Evolutionary conservation across 2,888 invertebrate species (phyloP).

Genomic region (Chrysodeixis includens): DNA sequence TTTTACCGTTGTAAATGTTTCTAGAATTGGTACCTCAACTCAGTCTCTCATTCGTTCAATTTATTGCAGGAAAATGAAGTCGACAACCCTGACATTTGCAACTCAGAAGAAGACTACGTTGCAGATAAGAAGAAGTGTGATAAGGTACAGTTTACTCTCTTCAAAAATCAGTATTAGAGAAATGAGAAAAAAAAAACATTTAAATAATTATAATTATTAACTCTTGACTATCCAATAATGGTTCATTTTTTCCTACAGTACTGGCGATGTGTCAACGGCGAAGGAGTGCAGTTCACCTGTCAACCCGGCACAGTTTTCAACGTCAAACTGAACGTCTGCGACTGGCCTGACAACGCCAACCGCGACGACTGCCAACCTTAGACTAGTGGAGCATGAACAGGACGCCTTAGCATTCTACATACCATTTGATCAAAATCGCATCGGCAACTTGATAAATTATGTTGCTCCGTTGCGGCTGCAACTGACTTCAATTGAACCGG

Average conservation of each 20-base stretch:
- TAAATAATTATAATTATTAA: too few relatives aligned
- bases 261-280: conserved; percentile 95
- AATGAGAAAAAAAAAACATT: too few relatives aligned
- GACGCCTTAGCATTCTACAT: conserved; percentile 37
- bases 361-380: conserved; percentile 88
- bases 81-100: conserved; percentile 78
- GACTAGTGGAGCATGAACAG: conserved; percentile 37
- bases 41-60: neutral
- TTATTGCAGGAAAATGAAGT: conserved; percentile 82
- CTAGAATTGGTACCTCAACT: neutral
- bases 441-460: conserved; percentile 45
- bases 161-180: neutral
- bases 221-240: neutral
- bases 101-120: conserved; percentile 76
- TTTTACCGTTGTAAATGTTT: neutral
- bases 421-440: conserved; percentile 50
- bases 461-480: conserved; percentile 23
- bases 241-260: conserved; percentile 90
- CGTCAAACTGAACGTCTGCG: conserved; percentile 91
- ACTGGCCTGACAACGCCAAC: conserved; percentile 94
- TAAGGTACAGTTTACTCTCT: conserved; percentile 68
- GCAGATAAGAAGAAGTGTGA: conserved; percentile 82
- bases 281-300: conserved; percentile 92
- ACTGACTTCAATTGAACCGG: conserved; percentile 18
- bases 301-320: conserved; percentile 94